phyloP scores from a whole-genome alignment of 2,113 vertebrate genomes.

The Ceyx melanurus region DNA sequence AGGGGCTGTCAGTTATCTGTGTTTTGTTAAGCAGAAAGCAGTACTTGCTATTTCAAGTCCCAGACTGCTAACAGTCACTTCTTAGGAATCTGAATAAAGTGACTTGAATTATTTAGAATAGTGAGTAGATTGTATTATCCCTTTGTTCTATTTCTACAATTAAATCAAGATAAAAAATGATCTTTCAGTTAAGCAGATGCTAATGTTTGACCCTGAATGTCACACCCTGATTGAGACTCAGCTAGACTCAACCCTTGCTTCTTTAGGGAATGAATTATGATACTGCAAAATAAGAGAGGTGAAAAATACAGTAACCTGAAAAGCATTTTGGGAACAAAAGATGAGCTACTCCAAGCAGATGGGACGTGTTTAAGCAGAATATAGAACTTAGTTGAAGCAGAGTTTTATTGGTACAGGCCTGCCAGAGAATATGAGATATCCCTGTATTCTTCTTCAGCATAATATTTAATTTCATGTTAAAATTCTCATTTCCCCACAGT shows the following conservation, averaged over 20 bases:
- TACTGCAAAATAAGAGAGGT: neutral
- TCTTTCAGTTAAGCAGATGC: neutral
- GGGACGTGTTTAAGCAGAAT: neutral
- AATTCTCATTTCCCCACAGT: neutral
- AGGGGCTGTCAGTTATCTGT: conserved; percentile 47
- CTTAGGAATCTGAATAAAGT: conserved; percentile 38
- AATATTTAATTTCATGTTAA: neutral
- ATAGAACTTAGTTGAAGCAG: neutral
- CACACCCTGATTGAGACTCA: neutral
- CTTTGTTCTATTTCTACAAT: conserved; percentile 20
- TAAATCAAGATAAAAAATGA: conserved; percentile 37
- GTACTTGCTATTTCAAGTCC: conserved; percentile 39
- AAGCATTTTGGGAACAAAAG: neutral
- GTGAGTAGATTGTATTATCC: neutral
- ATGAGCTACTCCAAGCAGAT: neutral
- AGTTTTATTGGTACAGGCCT: neutral
- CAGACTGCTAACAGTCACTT: neutral
- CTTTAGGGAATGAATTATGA: neutral
- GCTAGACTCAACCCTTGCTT: neutral
- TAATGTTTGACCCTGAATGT: neutral
- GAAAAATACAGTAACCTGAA: neutral
- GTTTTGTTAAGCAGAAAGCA: conserved; percentile 60
- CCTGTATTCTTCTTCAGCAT: neutral
- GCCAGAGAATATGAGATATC: neutral
- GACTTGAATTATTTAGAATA: conserved; percentile 39